A percentile compares a stretch with the other conserved stretches of the same genome.
Conservation (phyloP, 2,888 invertebrate species). For the Aquatica leii region DNA sequence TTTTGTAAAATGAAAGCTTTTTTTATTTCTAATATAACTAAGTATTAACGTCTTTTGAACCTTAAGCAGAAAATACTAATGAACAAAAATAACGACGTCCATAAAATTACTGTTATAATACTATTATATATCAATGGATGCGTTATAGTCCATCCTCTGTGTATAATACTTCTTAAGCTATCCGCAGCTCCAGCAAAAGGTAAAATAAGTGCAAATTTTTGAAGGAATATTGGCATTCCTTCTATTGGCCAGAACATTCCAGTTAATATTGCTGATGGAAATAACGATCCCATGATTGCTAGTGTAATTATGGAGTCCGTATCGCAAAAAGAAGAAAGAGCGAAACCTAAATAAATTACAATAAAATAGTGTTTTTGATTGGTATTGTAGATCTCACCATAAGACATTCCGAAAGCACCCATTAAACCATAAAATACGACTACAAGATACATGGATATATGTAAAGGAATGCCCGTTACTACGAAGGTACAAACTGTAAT, state of each 20-base stretch:
- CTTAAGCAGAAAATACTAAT: background rate
- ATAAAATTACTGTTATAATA: background rate
- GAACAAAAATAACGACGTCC: background rate
- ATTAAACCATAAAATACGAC: background rate
- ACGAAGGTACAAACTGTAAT: background rate
- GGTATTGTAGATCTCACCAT: background rate
- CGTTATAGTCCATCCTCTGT: background rate
- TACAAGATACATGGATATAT: background rate
- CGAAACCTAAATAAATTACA: background rate
- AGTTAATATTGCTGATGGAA: background rate
- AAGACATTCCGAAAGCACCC: background rate
- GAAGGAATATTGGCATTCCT: background rate
- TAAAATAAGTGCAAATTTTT: background rate
- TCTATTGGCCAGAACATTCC: conserved; percentile 3
- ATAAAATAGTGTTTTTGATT: background rate
- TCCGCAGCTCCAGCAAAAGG: background rate
- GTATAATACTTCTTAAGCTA: background rate
- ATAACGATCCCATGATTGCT: background rate
- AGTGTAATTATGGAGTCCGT: background rate
- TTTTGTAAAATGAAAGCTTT: no score
- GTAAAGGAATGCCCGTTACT: background rate
- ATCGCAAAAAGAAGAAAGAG: background rate
- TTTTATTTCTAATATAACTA: no score
- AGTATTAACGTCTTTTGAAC: background rate
- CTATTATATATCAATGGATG: background rate